A percentile compares a stretch with the other conserved stretches of the same genome.
Conservation (phyloP, 2,797 vertebrate species). For the Enteromius thamalakanensis region DNA sequence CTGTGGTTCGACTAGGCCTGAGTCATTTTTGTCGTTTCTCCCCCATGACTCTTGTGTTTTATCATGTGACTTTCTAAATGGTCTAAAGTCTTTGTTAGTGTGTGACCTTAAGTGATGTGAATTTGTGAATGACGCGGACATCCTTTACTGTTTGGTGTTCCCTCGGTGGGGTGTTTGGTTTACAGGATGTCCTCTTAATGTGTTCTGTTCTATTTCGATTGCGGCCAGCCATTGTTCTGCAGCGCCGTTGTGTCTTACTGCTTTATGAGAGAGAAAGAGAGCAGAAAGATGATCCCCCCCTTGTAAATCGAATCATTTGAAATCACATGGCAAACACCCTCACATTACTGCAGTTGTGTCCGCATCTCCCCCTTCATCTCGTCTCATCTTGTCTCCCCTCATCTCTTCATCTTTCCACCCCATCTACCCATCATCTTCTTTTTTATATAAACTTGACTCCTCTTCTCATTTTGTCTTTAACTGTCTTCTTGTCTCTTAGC, state of each 20-base stretch:
- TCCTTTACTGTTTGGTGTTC: not conserved
- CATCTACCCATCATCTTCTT: no score
- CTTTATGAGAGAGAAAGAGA: not conserved
- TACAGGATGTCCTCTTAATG: constrained; percentile 19
- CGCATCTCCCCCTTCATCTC: not conserved
- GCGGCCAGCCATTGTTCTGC: not conserved
- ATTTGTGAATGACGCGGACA: not conserved
- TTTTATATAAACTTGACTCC: no score
- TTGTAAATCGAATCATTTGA: constrained; percentile 10
- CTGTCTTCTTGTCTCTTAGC: not conserved
- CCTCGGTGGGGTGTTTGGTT: not conserved
- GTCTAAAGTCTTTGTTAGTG: not conserved
- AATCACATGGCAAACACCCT: constrained; percentile 2
- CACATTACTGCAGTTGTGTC: not conserved
- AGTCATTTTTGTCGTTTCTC: not conserved
- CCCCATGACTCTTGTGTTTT: not conserved
- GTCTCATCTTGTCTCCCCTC: not conserved
- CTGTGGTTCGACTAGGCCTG: not conserved
- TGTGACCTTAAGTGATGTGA: not conserved
- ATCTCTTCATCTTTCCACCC: not conserved
- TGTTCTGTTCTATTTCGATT: not conserved
- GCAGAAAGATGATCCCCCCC: not conserved
- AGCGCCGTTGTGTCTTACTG: not conserved
- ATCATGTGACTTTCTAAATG: not conserved
- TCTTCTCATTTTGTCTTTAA: not conserved